Base-by-base conservation (phyloP, 1,140 invertebrate genomes). In the Idris sp. region DNA sequence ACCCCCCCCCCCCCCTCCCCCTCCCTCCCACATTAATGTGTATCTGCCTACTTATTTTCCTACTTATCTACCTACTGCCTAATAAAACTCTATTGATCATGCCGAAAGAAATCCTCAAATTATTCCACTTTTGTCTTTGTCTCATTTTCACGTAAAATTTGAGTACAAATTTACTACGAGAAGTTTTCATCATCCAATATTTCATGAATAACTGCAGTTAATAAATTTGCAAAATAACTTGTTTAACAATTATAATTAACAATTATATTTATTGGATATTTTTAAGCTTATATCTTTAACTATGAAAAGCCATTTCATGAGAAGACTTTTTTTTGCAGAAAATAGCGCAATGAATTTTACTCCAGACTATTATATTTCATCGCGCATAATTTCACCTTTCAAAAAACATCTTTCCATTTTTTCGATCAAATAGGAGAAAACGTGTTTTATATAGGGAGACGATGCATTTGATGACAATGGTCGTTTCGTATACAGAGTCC, bases 401-500 rank as follows among this genome's bases (percentile, higher is more conserved):
- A 22, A 22, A n/a, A 22, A 22, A 4, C 19, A 22, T 22, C 2
- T 4, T 4, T 22, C 6, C 3, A 22, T 6, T 35, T 14, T 35
- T 6, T 6, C 11, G 4, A 15, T 15, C 9, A 14, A 15, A 22
- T 22, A 22, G 8, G 31, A 35, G 31, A 35, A 35, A 35, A 35
- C 11, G 11, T 13, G 4, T 3, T 35, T 18, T 38, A 38, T 38
- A 18, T 22, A 22, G 19, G 6, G 19, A 13, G 18, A 28, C 25
- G 26, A 30, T 41, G 67, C 74, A 68, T 76, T 69, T 68, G 78
- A 75, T 69, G 81, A 82, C 77, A 80, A 53, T 68, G 73, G 74
- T 69, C 72, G 78, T 59, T 81, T 80, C 80, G n/a, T n/a, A n/a
- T n/a, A 74, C 78, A 71, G 78, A 83, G 62, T 76, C 71, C 69